Percentiles rank a stretch among this genome's conserved stretches.
Evolutionary conservation across 2,888 invertebrate species (phyloP).

Genomic region (Lapara coniferarum): DNA sequence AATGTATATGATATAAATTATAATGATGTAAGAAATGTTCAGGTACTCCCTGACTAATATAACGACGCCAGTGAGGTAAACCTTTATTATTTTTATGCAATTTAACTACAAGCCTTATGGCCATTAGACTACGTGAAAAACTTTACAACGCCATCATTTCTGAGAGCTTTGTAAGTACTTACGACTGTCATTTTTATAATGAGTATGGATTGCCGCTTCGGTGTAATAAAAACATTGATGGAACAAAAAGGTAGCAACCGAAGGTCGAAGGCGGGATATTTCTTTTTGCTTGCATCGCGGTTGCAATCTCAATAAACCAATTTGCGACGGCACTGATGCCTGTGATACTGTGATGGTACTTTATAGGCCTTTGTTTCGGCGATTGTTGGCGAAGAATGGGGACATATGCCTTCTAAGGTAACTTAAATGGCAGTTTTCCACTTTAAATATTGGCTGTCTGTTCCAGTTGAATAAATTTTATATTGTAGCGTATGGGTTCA

Average conservation of each 20-base stretch:
- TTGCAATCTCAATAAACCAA: constrained; percentile 77
- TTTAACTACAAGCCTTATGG: constrained; percentile 2
- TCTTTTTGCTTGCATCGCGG: constrained; percentile 56
- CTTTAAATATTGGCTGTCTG: constrained; percentile 23
- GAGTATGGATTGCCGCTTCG: constrained; percentile 38
- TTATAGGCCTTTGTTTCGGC: constrained; percentile 51
- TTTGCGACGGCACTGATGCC: constrained; percentile 58
- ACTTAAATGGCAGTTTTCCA: constrained; percentile 28
- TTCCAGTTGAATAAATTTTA: not conserved
- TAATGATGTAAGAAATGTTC: no score
- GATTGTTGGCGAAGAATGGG: constrained; percentile 30
- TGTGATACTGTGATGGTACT: constrained; percentile 35
- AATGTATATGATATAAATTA: no score
- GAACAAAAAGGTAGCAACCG: constrained; percentile 35
- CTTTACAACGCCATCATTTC: constrained; percentile 10
- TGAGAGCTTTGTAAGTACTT: constrained; percentile 24
- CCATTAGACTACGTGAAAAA: constrained; percentile 4
- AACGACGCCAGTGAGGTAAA: not conserved
- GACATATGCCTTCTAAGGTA: constrained; percentile 25
- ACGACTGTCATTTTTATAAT: constrained; percentile 37
- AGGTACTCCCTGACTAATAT: not conserved
- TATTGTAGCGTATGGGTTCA: constrained; percentile 2
- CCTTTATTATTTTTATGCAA: constrained; percentile 13
- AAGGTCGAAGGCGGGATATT: constrained; percentile 41
- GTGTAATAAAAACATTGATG: constrained; percentile 37